These are phyloP conservation scores for Sclerodermus sp. DNA, from an alignment of 2,888 invertebrate species.

Conservation along the genomic window DNA sequence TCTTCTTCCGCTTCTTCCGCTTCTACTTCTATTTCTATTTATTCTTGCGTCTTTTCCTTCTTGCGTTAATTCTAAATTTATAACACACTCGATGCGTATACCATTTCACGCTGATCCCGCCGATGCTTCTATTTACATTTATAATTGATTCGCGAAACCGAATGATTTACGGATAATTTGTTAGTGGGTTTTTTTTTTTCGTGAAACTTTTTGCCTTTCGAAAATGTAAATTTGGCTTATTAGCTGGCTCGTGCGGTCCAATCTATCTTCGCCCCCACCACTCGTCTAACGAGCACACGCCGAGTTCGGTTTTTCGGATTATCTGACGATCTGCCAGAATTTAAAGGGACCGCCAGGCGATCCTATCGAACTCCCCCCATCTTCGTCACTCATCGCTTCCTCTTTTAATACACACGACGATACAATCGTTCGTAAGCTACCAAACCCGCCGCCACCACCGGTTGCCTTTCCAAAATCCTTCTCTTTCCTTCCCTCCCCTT, in stretches of 20 bases:
- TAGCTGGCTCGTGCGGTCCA: background rate
- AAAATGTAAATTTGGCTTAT: too few species aligned
- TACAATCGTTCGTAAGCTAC: background rate
- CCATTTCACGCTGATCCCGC: too few species aligned
- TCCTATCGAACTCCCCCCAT: constrained; percentile 5
- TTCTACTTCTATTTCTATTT: background rate
- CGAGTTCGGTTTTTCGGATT: constrained; percentile 3
- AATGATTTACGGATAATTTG: too few species aligned
- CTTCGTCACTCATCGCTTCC: too few species aligned
- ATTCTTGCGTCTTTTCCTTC: background rate
- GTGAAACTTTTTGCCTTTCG: too few species aligned
- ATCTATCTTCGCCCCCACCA: background rate
- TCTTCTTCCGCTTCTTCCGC: background rate
- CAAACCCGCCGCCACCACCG: background rate
- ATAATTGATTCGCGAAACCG: too few species aligned
- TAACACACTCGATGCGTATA: background rate
- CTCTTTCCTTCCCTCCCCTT: too few species aligned
- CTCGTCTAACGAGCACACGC: too few species aligned
- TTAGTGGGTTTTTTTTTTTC: too few species aligned
- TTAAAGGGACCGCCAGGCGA: constrained; percentile 12
- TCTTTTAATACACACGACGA: background rate
- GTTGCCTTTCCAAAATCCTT: constrained; percentile 1
- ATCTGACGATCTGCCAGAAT: constrained; percentile 20
- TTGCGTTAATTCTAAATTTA: background rate
- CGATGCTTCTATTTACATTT: too few species aligned